These are phyloP conservation scores for Ivindomyrus marchei DNA, from an alignment of 2,113 vertebrate genomes.

Conservation along the genomic window DNA sequence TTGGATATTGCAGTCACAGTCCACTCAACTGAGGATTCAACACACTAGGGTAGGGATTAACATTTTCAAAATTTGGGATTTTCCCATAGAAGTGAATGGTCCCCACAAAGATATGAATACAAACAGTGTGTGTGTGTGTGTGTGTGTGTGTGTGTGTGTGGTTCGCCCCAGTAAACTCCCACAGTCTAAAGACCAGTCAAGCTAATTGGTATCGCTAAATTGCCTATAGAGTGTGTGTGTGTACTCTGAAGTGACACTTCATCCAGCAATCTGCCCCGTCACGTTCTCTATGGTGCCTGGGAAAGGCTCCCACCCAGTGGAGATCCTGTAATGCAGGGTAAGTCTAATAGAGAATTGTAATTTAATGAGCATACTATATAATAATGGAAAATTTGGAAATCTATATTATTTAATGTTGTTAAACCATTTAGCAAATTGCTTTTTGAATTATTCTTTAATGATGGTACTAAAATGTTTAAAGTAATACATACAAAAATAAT, in stretches of 20 bases:
- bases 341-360: not conserved
- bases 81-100: not conserved
- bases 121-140: not conserved
- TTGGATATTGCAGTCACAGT: not conserved
- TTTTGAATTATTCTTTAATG: not conserved
- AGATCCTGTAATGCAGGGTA: not conserved
- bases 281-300: not conserved
- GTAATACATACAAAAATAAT: not conserved
- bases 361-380: not conserved
- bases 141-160: not conserved
- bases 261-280: not conserved
- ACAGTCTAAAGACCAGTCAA: not conserved
- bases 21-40: not conserved
- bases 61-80: not conserved
- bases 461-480: not conserved
- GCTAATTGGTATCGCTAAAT: not conserved
- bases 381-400: not conserved
- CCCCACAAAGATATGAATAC: not conserved
- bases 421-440: not conserved
- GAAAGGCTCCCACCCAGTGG: not conserved
- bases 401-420: not conserved
- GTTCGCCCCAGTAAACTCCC: not conserved
- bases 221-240: not conserved
- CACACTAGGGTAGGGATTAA: not conserved
- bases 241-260: not conserved